These are phyloP conservation scores for Microctonus aethiopoides DNA, from an alignment of 2,888 invertebrate genomes.

Conservation along the genomic window DNA sequence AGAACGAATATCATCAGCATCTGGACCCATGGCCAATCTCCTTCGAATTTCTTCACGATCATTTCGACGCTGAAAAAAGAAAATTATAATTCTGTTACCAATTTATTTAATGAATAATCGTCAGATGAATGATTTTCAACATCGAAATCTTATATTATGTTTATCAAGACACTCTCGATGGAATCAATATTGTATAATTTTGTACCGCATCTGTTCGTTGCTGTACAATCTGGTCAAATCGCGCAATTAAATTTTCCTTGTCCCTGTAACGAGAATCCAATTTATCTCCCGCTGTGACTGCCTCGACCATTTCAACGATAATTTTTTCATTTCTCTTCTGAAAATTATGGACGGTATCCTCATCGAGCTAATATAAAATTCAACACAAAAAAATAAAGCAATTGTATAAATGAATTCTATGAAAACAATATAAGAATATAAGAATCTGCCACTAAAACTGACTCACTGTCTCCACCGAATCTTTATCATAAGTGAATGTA, in stretches of 20 bases:
- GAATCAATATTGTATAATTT: not conserved
- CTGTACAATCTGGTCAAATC: constrained; percentile 50
- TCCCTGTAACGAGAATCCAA: constrained; percentile 52
- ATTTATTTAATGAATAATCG: not conserved
- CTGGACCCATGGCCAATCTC: constrained; percentile 86
- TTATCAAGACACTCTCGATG: not conserved
- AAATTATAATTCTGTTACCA: not conserved
- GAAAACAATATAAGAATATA: not conserved
- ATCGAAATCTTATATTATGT: not conserved
- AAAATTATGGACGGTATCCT: constrained; percentile 18
- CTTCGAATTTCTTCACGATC: constrained; percentile 92
- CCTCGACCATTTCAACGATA: constrained; percentile 51
- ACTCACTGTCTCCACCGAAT: constrained; percentile 67
- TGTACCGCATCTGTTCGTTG: constrained; percentile 47
- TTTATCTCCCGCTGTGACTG: constrained; percentile 50
- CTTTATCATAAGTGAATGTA: constrained; percentile 86
- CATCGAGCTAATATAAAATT: constrained; percentile 23
- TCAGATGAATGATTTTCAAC: not conserved
- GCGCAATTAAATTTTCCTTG: constrained; percentile 59
- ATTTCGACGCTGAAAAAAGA: constrained; percentile 78
- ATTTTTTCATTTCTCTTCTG: constrained; percentile 14
- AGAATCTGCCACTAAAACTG: not conserved
- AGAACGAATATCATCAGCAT: constrained; percentile 80
- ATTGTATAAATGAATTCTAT: not conserved
- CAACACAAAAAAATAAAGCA: constrained; percentile 13